Percentiles rank a stretch among this genome's conserved stretches.
Conservation (phyloP, 1,140 invertebrate species). For the Musca vetustissima region DNA sequence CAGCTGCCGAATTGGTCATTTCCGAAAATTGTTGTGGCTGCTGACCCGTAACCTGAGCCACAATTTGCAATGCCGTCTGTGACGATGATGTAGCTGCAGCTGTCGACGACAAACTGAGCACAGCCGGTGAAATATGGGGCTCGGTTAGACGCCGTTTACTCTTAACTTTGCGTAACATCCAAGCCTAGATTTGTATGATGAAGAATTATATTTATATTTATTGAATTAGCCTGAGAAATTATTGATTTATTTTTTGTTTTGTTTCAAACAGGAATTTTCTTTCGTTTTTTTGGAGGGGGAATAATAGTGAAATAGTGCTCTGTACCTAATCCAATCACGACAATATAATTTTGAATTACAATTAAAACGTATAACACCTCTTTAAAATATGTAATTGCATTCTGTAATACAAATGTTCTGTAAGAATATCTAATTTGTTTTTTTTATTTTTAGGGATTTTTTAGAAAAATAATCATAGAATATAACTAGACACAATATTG, state of each 20-base stretch:
- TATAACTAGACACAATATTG: too few species aligned
- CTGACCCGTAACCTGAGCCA: slow-evolving; percentile 18
- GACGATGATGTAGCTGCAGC: slow-evolving; percentile 28
- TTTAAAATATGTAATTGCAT: too few species aligned
- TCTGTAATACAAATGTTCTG: too few species aligned
- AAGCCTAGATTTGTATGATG: slow-evolving; percentile 59
- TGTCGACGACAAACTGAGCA: slow-evolving; percentile 39
- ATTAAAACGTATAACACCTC: too few species aligned
- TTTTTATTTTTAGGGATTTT: too few species aligned
- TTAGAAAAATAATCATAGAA: too few species aligned
- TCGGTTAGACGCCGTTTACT: slow-evolving; percentile 89
- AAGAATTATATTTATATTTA: slow-evolving; percentile 33
- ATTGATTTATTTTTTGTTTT: slow-evolving; percentile 1
- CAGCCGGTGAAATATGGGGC: slow-evolving; percentile 72
- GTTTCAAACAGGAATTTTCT: neutral
- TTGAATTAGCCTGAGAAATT: slow-evolving; percentile 16
- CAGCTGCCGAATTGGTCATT: slow-evolving; percentile 1
- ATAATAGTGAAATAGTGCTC: too few species aligned
- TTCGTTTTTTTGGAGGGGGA: neutral
- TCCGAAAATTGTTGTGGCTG: slow-evolving; percentile 16
- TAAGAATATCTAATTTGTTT: too few species aligned
- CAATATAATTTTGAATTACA: too few species aligned
- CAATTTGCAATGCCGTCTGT: slow-evolving; percentile 62
- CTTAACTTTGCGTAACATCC: slow-evolving; percentile 84
- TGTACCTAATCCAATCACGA: too few species aligned